Conservation (phyloP, 2,888 invertebrate species). For the Caenorhabditis zanzibari region DNA sequence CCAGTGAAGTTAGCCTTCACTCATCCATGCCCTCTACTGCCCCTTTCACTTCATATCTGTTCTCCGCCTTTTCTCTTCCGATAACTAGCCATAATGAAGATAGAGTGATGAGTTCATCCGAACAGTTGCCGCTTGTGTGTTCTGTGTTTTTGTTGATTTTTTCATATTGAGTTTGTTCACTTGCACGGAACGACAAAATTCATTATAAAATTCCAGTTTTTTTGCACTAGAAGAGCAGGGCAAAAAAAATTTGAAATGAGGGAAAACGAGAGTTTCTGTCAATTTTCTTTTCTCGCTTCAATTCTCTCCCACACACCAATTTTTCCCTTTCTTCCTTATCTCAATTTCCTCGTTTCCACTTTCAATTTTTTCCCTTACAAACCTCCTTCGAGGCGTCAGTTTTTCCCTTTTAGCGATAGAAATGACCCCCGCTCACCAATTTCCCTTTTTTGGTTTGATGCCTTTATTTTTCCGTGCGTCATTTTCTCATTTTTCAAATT, state of each 20-base stretch:
- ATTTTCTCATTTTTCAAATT: not conserved
- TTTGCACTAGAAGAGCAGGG: not conserved
- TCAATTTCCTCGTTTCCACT: conserved; percentile 30
- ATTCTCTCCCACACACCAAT: conserved; percentile 17
- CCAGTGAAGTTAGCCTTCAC: conserved; percentile 1
- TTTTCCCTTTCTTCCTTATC: conserved; percentile 21
- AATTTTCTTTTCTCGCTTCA: conserved; percentile 21
- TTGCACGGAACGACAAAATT: not conserved
- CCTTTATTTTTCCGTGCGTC: conserved; percentile 1
- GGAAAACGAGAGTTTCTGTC: conserved; percentile 27
- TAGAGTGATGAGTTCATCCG: conserved; percentile 23
- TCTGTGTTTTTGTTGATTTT: conserved; percentile 15
- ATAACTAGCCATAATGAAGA: conserved; percentile 16
- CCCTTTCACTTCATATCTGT: conserved; percentile 3
- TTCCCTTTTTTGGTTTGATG: conserved; percentile 16
- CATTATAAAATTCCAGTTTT: not conserved
- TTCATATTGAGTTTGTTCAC: not conserved
- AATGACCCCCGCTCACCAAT: conserved; percentile 21
- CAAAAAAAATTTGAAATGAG: conserved; percentile 34
- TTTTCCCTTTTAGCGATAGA: not conserved
- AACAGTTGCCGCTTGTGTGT: conserved; percentile 45
- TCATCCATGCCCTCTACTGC: not conserved
- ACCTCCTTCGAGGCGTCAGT: conserved; percentile 31
- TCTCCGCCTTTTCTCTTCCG: not conserved
- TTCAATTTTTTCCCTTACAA: conserved; percentile 39